Evolutionary conservation across 2,113 vertebrate species (phyloP), one percentile per base, ranked within the genome.

Genomic region (Neolamprologus falcicula): DNA sequence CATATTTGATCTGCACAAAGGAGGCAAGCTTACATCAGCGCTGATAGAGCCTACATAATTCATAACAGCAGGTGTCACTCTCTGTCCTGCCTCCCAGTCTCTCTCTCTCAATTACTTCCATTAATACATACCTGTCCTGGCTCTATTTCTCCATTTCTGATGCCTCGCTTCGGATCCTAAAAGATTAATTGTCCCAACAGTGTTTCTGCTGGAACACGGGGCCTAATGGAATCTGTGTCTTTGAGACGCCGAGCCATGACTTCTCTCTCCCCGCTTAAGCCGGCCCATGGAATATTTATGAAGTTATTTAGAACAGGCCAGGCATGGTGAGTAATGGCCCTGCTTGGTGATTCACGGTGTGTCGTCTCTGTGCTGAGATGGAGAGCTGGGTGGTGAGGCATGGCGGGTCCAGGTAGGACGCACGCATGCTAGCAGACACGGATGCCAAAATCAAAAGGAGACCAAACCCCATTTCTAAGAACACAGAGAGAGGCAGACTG

Each of bases 221-320:
- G 76, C 94, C 94, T 96, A 95, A 96, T 96, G 92, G 93, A 92
- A 93, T 93, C 89, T 85, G 89, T 28, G 37, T 92, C 66, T 16
- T 76, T 88, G 87, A 91, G 90, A 86, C 68, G 24, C 87, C 91
- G 61, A 86, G 82, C 83, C 61, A 37, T 52, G 84, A 85, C 92
- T 94, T 90, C 79, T 85, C 37, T 86, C 79, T 78, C 61, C 80
- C 71, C 79, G 79, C 93, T 92, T 91, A 91, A 92, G 84, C 79
- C 8, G 16, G 85, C 54, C 47, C 82, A 91, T 95, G 82, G 89
- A 96, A 93, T 96, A 95, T 96, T 95, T 94, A 95, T 95, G 85
- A 94, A 92, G 92, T 93, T 91, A 91, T 94, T 92, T 90, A 93
- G 91, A 86, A 86, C 84, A 88, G 90, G 84, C 50, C 86, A 21